Evolutionary conservation across 2,113 vertebrate genomes (phyloP), one percentile per base, ranked within the genome.

Genomic region (Genyomyrus donnyi): DNA sequence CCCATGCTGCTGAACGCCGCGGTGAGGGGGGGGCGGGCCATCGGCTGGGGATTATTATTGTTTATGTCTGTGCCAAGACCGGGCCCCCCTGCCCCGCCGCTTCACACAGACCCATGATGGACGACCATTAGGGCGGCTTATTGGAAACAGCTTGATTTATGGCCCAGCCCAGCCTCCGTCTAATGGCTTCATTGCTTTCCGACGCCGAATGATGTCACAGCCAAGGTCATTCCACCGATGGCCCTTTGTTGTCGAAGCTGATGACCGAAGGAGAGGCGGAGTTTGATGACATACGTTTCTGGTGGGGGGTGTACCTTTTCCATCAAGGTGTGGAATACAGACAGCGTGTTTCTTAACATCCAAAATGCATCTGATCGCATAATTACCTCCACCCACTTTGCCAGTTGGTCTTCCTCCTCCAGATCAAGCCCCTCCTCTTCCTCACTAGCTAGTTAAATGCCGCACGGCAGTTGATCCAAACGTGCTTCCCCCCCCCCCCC

Each of bases 141-240:
- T 99, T 99, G 98, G 98, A 99, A 99, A 98, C 97, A 96, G 97
- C 97, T 97, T 99, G 98, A 99, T 99, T 99, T 99, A 99, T 98
- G 97, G 96, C 96, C 97, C 94, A 96, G 96, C 97, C 96, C 97
- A 95, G 97, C 97, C 97, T 98, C 97, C 97, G 97, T 96, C 97
- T 99, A 99, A 99, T 99, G 98, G 98, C 97, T 99, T 99, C 97
- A 99, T 99, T 98, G 98, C 98, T 99, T 98, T 98, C 97, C 97
- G 97, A 97, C 95, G 96, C 96, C 96, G 97, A 96, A 97, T 98
- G 98, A 99, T 98, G 98, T 98, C 97, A 98, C 97, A 97, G 97
- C 97, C 98, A 99, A 99, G 98, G 98, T 99, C 98, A 98, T 96
- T 97, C 97, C 94, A 93, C 97, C 97, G 97, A 97, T 97, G 96